A percentile compares a stretch with the other conserved stretches of the same genome.
Evolutionary conservation across 2,113 vertebrate genomes (phyloP).

Genomic region (Pangasianodon gigas): DNA sequence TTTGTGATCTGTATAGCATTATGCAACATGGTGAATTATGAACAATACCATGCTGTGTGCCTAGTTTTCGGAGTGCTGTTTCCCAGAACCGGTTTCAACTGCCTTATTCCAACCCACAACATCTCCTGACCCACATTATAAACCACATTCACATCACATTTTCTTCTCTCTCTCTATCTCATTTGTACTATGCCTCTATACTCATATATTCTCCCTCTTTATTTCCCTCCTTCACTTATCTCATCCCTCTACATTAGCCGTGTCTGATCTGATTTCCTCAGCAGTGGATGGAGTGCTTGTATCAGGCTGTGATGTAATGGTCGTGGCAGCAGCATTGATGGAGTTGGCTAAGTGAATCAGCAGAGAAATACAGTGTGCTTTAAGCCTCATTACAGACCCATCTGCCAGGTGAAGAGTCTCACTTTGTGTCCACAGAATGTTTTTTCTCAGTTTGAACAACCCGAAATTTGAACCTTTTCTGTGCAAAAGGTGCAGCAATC

Average conservation of each 20-base stretch:
- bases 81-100: slow-evolving; percentile 47
- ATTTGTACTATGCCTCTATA: not conserved
- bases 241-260: slow-evolving; percentile 38
- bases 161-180: not conserved
- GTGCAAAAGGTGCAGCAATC: not conserved
- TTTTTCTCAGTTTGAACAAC: not conserved
- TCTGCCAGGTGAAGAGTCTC: slow-evolving; percentile 41
- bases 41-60: not conserved
- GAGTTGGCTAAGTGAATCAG: slow-evolving; percentile 53
- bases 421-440: slow-evolving; percentile 20
- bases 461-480: not conserved
- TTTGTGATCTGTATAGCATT: not conserved
- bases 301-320: slow-evolving; percentile 66
- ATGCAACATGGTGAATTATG: not conserved
- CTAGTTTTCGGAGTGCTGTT: not conserved
- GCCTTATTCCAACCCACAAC: slow-evolving; percentile 29
- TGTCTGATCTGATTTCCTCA: slow-evolving; percentile 51
- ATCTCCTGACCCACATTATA: not conserved
- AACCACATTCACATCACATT: not conserved
- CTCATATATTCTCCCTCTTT: not conserved
- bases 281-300: slow-evolving; percentile 22
- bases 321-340: slow-evolving; percentile 42
- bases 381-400: slow-evolving; percentile 37
- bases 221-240: slow-evolving; percentile 4
- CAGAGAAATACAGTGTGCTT: slow-evolving; percentile 51